Evolutionary conservation across 2,888 invertebrate species (phyloP), one percentile per base, ranked within the genome.

Genomic region (Proisotoma minuta): DNA sequence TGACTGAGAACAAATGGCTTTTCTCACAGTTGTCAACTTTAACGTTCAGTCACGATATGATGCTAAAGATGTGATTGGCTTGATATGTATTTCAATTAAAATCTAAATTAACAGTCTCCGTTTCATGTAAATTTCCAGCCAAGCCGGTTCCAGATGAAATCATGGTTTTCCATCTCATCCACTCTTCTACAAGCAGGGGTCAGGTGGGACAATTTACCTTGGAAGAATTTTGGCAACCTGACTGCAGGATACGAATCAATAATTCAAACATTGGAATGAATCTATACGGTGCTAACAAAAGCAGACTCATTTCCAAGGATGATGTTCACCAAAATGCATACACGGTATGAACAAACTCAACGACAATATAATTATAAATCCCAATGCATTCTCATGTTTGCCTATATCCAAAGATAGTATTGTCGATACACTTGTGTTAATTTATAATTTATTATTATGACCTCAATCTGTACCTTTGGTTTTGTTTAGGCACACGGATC

Each of bases 211-310:
- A 71, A 59, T 74, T 73, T 34, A 68, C 83, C 68, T 78, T 87
- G 76, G 79, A 82, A 76, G 83, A 85, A 69, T 85, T 87, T 76
- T 87, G 87, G 87, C 83, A 83, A 74, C 81, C 83, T 74, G 84
- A 83, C 74, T 84, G 84, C 73, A 82, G 83, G 74, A 82, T 87
- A 76, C 81, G 86, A 73, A 87, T 87, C 76, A 86, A 86, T 78
- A 87, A 87, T 76, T 84, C 85, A 75, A 83, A 83, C 73, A 87
- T 87, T 78, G 86, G 85, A 75, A 84, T 84, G 75, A 85, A 86
- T 76, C 80, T 82, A 28, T 72, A 70, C 50, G 68, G 68, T 29
- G 65, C 66, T 58, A n/a, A n/a, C n/a, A n/a, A n/a, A n/a, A 51
- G 69, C 23, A 61, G 62, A 12, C 65, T 63, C 18, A 69, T 72